phyloP scores from a whole-genome alignment of 2,113 vertebrate species.

The Zeus faber region DNA sequence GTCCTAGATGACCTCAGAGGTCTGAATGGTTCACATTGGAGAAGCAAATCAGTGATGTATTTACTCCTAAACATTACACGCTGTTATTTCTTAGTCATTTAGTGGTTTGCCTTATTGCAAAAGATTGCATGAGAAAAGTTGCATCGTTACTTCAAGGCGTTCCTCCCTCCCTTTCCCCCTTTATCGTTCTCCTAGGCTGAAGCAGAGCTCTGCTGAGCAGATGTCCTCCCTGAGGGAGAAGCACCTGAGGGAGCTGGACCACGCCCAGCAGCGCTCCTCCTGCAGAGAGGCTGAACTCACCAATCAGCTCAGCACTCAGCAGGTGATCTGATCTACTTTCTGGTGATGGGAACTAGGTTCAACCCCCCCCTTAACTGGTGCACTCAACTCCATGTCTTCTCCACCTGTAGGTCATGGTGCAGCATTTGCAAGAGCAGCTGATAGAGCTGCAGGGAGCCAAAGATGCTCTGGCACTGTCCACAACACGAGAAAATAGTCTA shows the following conservation, averaged over 20 bases:
- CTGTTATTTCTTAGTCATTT: too few relatives aligned
- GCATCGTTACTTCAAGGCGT: too few relatives aligned
- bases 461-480: constrained; percentile 79
- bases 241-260: constrained; percentile 79
- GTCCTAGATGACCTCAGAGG: too few relatives aligned
- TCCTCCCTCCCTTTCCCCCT: neutral
- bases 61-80: too few relatives aligned
- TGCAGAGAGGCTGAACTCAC: constrained; percentile 84
- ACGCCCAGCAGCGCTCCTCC: constrained; percentile 84
- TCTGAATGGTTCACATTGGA: too few relatives aligned
- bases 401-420: constrained; percentile 77
- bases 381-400: too few relatives aligned
- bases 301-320: constrained; percentile 80
- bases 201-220: constrained; percentile 71
- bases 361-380: too few relatives aligned
- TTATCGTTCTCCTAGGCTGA: constrained; percentile 66
- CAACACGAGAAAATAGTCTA: constrained; percentile 81
- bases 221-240: constrained; percentile 75
- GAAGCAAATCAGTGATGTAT: too few relatives aligned
- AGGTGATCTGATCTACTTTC: constrained; percentile 66
- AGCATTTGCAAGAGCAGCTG: constrained; percentile 85
- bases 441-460: constrained; percentile 75
- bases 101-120: too few relatives aligned
- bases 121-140: too few relatives aligned
- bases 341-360: neutral